Evolutionary conservation across 2,797 vertebrate species (phyloP).

Genomic region (Peromyscus eremicus): DNA sequence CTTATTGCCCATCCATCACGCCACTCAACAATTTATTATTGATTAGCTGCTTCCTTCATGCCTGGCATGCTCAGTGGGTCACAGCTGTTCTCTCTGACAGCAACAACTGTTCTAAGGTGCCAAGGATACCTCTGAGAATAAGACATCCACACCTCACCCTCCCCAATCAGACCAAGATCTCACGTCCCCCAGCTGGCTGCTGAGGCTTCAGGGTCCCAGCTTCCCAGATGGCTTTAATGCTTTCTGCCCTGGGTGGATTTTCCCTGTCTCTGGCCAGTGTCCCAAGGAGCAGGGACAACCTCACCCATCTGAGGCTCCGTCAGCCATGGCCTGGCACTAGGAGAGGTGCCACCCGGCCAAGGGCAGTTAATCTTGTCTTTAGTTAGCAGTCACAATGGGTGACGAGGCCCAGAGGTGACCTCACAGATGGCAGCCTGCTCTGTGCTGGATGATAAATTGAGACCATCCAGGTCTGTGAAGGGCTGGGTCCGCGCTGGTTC

Average conservation of each 20-base stretch:
- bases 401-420: slow-evolving; percentile 51
- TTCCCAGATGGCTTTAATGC: slow-evolving; percentile 66
- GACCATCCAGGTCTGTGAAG: not conserved
- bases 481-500: not conserved
- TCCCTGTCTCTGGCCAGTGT: slow-evolving; percentile 38
- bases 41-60: slow-evolving; percentile 9
- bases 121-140: not conserved
- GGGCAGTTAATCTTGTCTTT: slow-evolving; percentile 66
- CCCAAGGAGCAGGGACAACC: slow-evolving; percentile 20
- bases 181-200: slow-evolving; percentile 67
- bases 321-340: slow-evolving; percentile 43
- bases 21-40: slow-evolving; percentile 29
- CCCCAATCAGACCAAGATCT: not conserved
- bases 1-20: not conserved
- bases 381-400: slow-evolving; percentile 64
- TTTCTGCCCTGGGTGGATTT: slow-evolving; percentile 31
- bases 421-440: slow-evolving; percentile 61
- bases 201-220: not conserved
- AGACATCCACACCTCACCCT: not conserved
- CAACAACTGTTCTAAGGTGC: slow-evolving; percentile 5
- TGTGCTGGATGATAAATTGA: slow-evolving; percentile 24
- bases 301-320: not conserved
- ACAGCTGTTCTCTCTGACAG: slow-evolving; percentile 64
- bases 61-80: not conserved
- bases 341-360: slow-evolving; percentile 56